A percentile compares a stretch with the other conserved stretches of the same genome.
Evolutionary conservation across 2,888 invertebrate species (phyloP).

Genomic region (Zygothrica quintamaculata): DNA sequence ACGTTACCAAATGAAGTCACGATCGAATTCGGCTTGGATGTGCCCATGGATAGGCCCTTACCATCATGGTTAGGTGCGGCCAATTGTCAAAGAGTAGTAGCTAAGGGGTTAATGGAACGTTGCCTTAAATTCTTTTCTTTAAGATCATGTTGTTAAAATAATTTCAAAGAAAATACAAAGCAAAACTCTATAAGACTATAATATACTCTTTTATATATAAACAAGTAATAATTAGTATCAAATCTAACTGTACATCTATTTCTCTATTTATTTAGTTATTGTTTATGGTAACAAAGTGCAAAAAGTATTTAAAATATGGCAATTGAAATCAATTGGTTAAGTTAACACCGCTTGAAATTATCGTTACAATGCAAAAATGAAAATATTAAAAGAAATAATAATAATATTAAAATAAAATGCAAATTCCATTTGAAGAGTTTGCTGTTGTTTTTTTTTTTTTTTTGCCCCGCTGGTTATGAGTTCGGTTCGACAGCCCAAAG

Average conservation of each 20-base stretch:
- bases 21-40: slow-evolving; percentile 49
- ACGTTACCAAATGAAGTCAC: slow-evolving; percentile 69
- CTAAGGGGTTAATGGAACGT: slow-evolving; percentile 75
- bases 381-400: slow-evolving; percentile 17
- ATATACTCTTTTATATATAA: slow-evolving; percentile 30
- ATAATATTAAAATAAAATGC: slow-evolving; percentile 41
- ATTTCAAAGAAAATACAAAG: neutral
- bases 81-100: slow-evolving; percentile 48
- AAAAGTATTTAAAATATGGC: slow-evolving; percentile 30
- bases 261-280: no score
- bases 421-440: slow-evolving; percentile 47
- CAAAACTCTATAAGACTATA: neutral
- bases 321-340: slow-evolving; percentile 52
- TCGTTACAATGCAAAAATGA: slow-evolving; percentile 17
- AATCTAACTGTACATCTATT: no score
- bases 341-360: slow-evolving; percentile 38
- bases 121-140: slow-evolving; percentile 28
- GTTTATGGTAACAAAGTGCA: slow-evolving; percentile 15
- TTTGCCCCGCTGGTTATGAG: slow-evolving; percentile 24
- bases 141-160: slow-evolving; percentile 10
- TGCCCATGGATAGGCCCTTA: slow-evolving; percentile 44
- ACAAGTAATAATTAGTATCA: no score
- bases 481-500: slow-evolving; percentile 68
- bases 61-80: slow-evolving; percentile 43
- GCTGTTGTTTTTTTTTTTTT: no score